A percentile compares a stretch with the other conserved stretches of the same genome.
These are phyloP conservation scores for Tragelaphus oryx DNA, from an alignment of 2,797 vertebrate genomes.

Conservation along the genomic window DNA sequence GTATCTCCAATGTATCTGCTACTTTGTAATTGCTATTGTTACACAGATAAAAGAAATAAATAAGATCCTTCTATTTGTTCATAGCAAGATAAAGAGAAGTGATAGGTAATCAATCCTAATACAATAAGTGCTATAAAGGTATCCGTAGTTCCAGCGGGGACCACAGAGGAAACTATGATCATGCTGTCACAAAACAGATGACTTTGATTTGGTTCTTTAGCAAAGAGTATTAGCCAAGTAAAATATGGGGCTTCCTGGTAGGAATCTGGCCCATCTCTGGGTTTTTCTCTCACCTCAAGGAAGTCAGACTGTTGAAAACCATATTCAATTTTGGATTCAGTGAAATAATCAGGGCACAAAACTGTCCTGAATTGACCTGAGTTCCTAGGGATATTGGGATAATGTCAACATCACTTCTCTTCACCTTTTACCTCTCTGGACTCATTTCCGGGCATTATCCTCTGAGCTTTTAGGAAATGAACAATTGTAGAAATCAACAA, in stretches of 20 bases:
- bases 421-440: background rate
- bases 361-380: background rate
- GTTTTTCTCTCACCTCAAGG: background rate
- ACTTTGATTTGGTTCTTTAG: background rate
- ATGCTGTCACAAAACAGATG: background rate
- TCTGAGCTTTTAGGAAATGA: slow-evolving; percentile 12
- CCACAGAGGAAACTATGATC: background rate
- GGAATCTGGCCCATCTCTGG: slow-evolving; percentile 7
- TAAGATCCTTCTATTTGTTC: background rate
- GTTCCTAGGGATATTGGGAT: background rate
- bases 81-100: background rate
- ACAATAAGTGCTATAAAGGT: background rate
- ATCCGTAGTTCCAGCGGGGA: background rate
- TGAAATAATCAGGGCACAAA: slow-evolving; percentile 10
- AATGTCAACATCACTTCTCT: background rate
- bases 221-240: background rate
- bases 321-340: slow-evolving; percentile 30
- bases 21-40: background rate
- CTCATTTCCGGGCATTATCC: background rate
- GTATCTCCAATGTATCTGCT: background rate
- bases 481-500: background rate
- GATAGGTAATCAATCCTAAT: background rate
- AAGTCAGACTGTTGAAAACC: slow-evolving; percentile 25
- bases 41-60: background rate
- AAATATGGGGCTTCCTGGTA: slow-evolving; percentile 21